phyloP scores from a whole-genome alignment of 2,113 vertebrate genomes.

The Sardina pilchardus region DNA sequence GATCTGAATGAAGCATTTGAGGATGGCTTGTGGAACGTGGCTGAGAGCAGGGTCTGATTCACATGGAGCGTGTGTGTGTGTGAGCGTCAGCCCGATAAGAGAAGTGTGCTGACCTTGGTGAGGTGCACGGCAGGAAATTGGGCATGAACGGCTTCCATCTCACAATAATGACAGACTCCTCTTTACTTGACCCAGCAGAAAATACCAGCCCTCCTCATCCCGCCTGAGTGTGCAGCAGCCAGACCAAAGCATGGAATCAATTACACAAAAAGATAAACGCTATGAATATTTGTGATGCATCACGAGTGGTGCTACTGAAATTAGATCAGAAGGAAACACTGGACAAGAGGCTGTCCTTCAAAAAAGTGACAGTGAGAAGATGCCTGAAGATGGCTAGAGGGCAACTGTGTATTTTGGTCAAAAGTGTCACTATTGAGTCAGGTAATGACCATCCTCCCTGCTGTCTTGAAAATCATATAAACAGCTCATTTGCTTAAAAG shows the following conservation, averaged over 20 bases:
- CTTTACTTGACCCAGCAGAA: not conserved
- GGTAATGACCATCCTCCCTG: constrained; percentile 33
- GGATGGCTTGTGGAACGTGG: no score
- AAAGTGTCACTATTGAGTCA: constrained; percentile 45
- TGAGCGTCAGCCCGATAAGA: constrained; percentile 27
- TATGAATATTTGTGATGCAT: no score
- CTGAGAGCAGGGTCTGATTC: no score
- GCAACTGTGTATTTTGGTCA: constrained; percentile 7
- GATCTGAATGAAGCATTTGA: no score
- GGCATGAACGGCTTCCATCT: constrained; percentile 6
- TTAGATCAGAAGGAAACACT: not conserved
- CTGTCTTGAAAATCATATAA: constrained; percentile 41
- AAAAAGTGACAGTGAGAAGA: constrained; percentile 2
- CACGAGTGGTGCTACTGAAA: not conserved
- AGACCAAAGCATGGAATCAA: not conserved
- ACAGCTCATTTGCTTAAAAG: constrained; percentile 26
- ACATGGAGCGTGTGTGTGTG: not conserved
- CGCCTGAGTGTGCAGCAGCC: not conserved
- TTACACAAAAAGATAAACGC: not conserved
- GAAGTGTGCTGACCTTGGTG: constrained; percentile 5
- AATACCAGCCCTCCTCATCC: not conserved
- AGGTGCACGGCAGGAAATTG: constrained; percentile 1
- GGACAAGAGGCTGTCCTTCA: constrained; percentile 16
- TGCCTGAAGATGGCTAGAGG: not conserved
- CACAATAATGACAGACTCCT: constrained; percentile 7